phyloP scores from a whole-genome alignment of 2,888 invertebrate genomes.

The Deilephila porcellus region DNA sequence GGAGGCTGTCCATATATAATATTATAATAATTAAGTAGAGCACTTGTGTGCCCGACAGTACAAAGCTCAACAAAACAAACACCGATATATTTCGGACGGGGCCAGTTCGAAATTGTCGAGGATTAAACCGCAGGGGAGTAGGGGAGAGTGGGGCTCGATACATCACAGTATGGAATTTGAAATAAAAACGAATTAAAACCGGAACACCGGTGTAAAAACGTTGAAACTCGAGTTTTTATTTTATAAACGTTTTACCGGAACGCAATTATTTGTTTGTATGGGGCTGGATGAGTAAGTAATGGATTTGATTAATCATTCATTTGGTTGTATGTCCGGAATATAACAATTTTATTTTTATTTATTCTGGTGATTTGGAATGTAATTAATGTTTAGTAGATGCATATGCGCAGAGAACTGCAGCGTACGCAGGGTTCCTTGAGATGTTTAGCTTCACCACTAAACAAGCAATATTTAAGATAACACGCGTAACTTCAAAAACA shows the following conservation, averaged over 20 bases:
- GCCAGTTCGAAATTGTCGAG: slow-evolving; percentile 36
- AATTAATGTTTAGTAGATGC: no score
- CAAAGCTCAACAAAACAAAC: slow-evolving; percentile 38
- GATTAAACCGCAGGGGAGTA: slow-evolving; percentile 37
- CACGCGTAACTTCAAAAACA: no score
- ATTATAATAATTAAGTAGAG: neutral
- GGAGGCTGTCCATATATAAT: no score
- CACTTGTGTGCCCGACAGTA: slow-evolving; percentile 7
- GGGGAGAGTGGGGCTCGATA: slow-evolving; percentile 30
- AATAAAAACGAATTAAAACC: slow-evolving; percentile 30
- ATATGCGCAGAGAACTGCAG: no score
- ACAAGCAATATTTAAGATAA: no score
- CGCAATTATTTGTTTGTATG: neutral
- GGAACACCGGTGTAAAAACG: neutral
- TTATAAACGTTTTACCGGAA: neutral
- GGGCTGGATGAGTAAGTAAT: neutral
- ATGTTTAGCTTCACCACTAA: no score
- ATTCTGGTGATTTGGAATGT: no score
- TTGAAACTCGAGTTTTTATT: neutral
- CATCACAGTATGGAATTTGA: slow-evolving; percentile 33
- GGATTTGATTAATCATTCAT: neutral
- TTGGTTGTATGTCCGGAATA: neutral
- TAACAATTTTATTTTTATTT: no score
- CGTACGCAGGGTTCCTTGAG: no score
- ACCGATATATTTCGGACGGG: slow-evolving; percentile 37